Percentiles rank a stretch among this genome's conserved stretches.
These are phyloP conservation scores for Oryzias celebensis DNA, from an alignment of 2,113 vertebrate genomes.

Conservation along the genomic window DNA sequence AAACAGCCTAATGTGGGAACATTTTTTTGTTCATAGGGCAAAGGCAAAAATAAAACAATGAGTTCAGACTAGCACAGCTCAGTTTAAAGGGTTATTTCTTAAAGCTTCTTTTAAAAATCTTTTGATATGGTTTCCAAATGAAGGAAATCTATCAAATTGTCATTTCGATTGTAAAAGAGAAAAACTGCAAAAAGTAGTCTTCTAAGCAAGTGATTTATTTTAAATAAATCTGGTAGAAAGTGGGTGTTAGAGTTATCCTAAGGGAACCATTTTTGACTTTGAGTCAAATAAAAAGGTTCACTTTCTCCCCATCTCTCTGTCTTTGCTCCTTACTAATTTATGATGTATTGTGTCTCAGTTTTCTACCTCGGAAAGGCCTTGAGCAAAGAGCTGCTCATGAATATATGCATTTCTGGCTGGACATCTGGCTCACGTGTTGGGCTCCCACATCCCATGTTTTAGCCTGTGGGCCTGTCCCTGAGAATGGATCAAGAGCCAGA, in stretches of 20 bases:
- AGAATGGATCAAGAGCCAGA: slow-evolving; percentile 47
- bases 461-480: slow-evolving; percentile 40
- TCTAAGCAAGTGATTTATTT: background rate
- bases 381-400: slow-evolving; percentile 47
- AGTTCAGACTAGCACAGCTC: too few species aligned
- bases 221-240: background rate
- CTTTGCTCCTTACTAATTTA: slow-evolving; percentile 22
- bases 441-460: slow-evolving; percentile 40
- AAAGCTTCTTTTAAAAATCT: too few species aligned
- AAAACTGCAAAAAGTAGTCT: too few species aligned
- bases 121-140: too few species aligned
- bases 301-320: slow-evolving; percentile 4
- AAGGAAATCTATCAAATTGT: too few species aligned
- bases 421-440: slow-evolving; percentile 59
- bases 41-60: too few species aligned
- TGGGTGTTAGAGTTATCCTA: background rate
- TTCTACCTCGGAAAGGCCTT: slow-evolving; percentile 26
- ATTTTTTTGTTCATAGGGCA: too few species aligned
- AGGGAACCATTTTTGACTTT: background rate
- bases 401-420: slow-evolving; percentile 40
- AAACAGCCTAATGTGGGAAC: too few species aligned
- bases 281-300: background rate
- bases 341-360: slow-evolving; percentile 16
- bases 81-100: too few species aligned
- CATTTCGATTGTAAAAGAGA: too few species aligned